Conservation (phyloP, 2,113 vertebrate species). For the Okapia johnstoni region DNA sequence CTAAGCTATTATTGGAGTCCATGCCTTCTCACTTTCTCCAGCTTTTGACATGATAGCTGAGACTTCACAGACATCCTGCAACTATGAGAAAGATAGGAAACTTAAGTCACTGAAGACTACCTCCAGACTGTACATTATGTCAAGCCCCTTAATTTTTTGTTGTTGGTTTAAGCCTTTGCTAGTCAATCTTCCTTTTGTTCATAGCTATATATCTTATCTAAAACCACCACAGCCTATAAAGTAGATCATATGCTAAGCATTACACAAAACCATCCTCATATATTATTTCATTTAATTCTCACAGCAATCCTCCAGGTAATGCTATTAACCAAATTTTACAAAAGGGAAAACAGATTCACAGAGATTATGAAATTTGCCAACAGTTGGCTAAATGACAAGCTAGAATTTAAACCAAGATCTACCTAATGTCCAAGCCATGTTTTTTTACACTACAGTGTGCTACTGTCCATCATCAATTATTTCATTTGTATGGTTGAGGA, state of each 20-base stretch:
- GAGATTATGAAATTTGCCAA: background rate
- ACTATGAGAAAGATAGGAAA: background rate
- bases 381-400: background rate
- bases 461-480: background rate
- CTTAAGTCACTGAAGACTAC: background rate
- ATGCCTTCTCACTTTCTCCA: background rate
- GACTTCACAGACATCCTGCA: background rate
- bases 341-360: background rate
- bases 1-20: background rate
- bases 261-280: background rate
- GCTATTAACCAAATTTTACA: background rate
- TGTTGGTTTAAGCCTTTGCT: background rate
- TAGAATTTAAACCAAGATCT: background rate
- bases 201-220: background rate
- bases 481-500: background rate
- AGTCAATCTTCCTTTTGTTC: background rate
- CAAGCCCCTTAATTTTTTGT: background rate
- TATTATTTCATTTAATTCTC: conserved; percentile 20
- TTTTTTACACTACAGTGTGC: background rate
- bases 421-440: background rate
- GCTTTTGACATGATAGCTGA: background rate
- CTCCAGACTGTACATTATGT: background rate
- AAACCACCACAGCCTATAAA: background rate
- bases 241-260: background rate
- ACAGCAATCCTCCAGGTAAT: background rate